These are phyloP conservation scores for Craniophora ligustri DNA, from an alignment of 2,888 invertebrate species.

Conservation along the genomic window DNA sequence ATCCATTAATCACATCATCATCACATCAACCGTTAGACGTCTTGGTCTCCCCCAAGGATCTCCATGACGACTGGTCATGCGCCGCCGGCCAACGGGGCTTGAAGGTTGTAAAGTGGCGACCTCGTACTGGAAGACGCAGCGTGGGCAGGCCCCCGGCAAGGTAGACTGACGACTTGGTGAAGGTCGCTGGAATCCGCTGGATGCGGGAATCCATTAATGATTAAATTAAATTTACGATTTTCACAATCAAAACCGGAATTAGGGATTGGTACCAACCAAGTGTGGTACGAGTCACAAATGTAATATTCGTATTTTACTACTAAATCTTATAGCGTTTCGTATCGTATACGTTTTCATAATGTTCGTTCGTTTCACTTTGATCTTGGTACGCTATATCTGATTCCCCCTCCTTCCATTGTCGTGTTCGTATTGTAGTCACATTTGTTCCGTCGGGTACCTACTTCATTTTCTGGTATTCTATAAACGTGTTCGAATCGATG, in stretches of 20 bases:
- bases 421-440: constrained; percentile 27
- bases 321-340: constrained; percentile 6
- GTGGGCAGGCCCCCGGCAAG: no score
- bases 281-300: constrained; percentile 2
- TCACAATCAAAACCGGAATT: neutral
- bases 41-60: no score
- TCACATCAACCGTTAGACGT: no score
- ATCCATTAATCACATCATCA: no score
- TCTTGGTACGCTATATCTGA: neutral
- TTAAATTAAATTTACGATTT: neutral
- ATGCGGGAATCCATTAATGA: no score
- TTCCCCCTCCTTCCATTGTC: constrained; percentile 6
- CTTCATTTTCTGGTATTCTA: neutral
- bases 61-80: no score
- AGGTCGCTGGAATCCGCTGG: no score
- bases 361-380: constrained; percentile 4
- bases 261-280: neutral
- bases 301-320: constrained; percentile 10
- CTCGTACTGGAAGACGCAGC: no score
- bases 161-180: no score
- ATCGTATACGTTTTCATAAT: constrained; percentile 23
- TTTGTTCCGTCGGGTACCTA: constrained; percentile 12
- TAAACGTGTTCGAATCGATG: neutral
- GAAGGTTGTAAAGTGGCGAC: no score
- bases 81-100: no score